Percentiles rank a stretch among this genome's conserved stretches.
Evolutionary conservation across 2,888 invertebrate species (phyloP).

Genomic region (Byasa hedistus): DNA sequence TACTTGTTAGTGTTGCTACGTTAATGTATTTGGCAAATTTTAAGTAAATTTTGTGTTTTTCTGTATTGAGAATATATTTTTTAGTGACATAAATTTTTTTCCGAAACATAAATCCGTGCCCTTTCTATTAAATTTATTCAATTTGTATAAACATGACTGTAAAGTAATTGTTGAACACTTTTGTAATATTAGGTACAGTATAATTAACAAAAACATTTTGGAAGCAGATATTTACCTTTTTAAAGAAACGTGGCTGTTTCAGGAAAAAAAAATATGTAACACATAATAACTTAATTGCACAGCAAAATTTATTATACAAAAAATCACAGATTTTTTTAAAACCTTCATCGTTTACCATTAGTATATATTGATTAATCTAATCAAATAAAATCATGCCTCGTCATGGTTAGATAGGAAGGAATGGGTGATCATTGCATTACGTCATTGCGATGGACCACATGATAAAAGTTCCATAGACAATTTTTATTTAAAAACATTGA

Average conservation of each 20-base stretch:
- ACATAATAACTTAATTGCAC: neutral
- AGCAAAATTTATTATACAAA: neutral
- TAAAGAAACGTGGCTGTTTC: too few relatives aligned
- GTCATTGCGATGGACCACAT: neutral
- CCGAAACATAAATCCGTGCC: too few relatives aligned
- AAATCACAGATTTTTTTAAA: neutral
- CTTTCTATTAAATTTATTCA: too few relatives aligned
- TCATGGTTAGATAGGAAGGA: conserved; percentile 7
- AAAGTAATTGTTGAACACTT: too few relatives aligned
- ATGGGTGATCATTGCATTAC: neutral
- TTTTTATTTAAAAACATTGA: neutral
- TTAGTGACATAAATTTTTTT: too few relatives aligned
- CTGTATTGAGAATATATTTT: too few relatives aligned
- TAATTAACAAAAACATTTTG: too few relatives aligned
- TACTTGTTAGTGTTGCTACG: neutral
- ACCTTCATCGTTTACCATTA: neutral
- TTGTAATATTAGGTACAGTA: too few relatives aligned
- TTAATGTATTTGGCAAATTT: neutral
- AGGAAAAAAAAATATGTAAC: too few relatives aligned
- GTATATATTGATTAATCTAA: neutral
- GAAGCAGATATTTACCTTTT: too few relatives aligned
- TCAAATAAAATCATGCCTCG: neutral
- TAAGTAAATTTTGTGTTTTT: neutral
- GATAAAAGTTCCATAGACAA: neutral
- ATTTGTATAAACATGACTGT: too few relatives aligned